These are phyloP conservation scores for Corynorhinus townsendii DNA, from an alignment of 2,113 vertebrate genomes.

Conservation along the genomic window DNA sequence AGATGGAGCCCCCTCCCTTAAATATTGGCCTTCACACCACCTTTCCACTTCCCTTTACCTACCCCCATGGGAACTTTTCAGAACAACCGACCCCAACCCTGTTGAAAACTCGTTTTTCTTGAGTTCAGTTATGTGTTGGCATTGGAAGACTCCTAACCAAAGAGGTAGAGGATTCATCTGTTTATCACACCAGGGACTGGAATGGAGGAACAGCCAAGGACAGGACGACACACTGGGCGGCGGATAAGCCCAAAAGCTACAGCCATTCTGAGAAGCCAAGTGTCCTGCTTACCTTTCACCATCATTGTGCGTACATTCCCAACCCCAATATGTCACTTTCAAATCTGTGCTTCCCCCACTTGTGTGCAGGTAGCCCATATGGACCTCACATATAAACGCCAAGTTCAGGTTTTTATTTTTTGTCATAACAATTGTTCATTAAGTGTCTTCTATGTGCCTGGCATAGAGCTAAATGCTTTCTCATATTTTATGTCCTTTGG, in stretches of 20 bases:
- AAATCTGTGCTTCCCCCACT: background rate
- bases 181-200: background rate
- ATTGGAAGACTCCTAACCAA: background rate
- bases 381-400: background rate
- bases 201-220: background rate
- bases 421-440: background rate
- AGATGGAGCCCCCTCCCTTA: background rate
- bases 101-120: background rate
- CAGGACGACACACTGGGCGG: background rate
- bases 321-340: too few relatives aligned
- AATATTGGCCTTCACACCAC: background rate
- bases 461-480: background rate
- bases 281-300: rapidly evolving
- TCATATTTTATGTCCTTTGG: background rate
- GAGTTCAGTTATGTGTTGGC: background rate
- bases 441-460: background rate
- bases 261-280: background rate
- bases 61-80: rapidly evolving
- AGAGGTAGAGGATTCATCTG: background rate
- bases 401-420: background rate
- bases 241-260: background rate
- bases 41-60: background rate
- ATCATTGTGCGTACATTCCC: background rate
- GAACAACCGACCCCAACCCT: background rate
- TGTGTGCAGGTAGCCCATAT: background rate